A percentile compares a stretch with the other conserved stretches of the same genome.
These are phyloP conservation scores for Coptodon rendalli DNA, from an alignment of 2,113 vertebrate species.

Conservation along the genomic window DNA sequence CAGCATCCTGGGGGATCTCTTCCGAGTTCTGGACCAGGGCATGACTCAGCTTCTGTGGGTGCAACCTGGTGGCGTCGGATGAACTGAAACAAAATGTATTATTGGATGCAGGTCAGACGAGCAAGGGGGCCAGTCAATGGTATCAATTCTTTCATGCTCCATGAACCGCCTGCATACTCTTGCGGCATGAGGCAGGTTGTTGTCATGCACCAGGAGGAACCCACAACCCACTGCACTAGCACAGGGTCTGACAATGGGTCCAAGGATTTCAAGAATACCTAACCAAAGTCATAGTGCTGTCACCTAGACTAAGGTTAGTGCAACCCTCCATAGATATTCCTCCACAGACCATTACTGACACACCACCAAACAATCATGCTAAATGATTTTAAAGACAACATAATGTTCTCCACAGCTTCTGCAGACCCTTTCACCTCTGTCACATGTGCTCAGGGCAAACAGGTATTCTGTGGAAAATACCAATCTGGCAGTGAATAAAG, in stretches of 20 bases:
- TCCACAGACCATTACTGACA: background rate
- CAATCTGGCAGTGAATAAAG: background rate
- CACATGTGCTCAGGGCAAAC: background rate
- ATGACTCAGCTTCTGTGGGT: background rate
- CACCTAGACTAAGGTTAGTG: background rate
- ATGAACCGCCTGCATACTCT: background rate
- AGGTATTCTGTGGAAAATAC: background rate
- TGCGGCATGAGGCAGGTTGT: accelerated
- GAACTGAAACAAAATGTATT: background rate
- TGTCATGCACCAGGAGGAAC: background rate
- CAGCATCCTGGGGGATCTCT: background rate
- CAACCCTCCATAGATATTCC: background rate
- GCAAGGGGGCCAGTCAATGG: background rate
- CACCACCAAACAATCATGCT: background rate
- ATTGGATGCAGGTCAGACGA: background rate
- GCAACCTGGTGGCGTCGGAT: background rate
- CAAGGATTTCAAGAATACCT: background rate
- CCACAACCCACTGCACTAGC: background rate
- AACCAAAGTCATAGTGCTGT: background rate
- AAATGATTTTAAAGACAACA: background rate
- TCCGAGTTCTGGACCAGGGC: background rate
- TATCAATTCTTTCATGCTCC: background rate
- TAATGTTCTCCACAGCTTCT: background rate
- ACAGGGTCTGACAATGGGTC: background rate
- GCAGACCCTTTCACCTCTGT: background rate